Evolutionary conservation across 2,113 vertebrate genomes (phyloP).

Genomic region (Scortum barcoo): DNA sequence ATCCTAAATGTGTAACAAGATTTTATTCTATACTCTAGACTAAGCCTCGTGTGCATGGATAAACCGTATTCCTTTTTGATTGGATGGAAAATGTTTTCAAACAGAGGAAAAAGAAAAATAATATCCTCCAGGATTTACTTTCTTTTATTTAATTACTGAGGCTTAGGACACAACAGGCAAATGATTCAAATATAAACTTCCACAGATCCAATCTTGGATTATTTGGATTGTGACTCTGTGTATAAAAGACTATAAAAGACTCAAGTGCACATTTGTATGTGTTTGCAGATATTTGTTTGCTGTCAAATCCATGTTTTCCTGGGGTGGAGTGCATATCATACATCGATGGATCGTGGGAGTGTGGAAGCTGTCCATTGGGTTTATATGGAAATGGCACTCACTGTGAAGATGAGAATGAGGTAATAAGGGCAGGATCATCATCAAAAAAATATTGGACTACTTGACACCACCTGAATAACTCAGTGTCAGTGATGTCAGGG

Average conservation of each 20-base stretch:
- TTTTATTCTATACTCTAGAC: slow-evolving; percentile 17
- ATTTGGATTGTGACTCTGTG: not conserved
- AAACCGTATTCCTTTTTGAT: slow-evolving; percentile 28
- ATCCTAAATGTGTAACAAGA: slow-evolving; percentile 21
- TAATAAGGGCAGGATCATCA: slow-evolving; percentile 63
- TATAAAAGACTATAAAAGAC: not conserved
- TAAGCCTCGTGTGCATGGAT: slow-evolving; percentile 4
- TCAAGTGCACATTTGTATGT: not conserved
- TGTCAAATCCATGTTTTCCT: slow-evolving; percentile 94
- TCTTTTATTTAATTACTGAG: slow-evolving; percentile 12
- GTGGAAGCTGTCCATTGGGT: slow-evolving; percentile 91
- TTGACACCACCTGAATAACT: not conserved
- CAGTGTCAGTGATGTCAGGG: not conserved
- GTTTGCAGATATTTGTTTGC: slow-evolving; percentile 90
- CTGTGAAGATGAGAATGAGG: slow-evolving; percentile 97
- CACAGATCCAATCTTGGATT: not conserved
- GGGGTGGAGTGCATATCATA: slow-evolving; percentile 90
- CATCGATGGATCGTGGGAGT: slow-evolving; percentile 92
- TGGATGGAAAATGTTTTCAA: slow-evolving; percentile 29
- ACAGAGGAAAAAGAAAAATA: slow-evolving; percentile 33
- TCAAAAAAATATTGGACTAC: not conserved
- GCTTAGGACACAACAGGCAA: slow-evolving; percentile 8
- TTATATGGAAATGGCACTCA: slow-evolving; percentile 92
- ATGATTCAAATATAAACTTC: slow-evolving; percentile 12
- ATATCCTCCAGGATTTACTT: slow-evolving; percentile 28